Base-by-base conservation (phyloP, 2,888 invertebrate species). In the Girardia tigrina region DNA sequence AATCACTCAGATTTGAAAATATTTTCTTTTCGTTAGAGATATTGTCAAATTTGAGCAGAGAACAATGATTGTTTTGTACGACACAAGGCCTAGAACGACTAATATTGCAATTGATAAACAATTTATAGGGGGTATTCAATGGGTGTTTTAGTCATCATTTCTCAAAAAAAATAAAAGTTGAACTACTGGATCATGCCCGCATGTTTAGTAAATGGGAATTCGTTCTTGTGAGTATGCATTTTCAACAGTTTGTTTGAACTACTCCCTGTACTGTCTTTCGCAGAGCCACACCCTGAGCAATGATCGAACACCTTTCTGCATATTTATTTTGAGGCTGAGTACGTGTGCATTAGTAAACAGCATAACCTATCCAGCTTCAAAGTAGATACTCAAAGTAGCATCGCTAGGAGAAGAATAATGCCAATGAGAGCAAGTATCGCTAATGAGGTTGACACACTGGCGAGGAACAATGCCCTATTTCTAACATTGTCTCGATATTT, bases 231-330 rank as follows among this genome's bases (percentile, higher is more conserved):
- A 20, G n/a, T 56, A n/a, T 56, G 56, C 23, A 12, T 8, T 56
- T n/a, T n/a, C 56, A 56, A 56, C 56, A 56, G 56, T 56, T 56
- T 56, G 56, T 56, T 56, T 56, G 56, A 56, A 56, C n/a, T 56
- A 56, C 56, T 56, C 8, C 56, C 56, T 56, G 56, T 56, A 56
- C 56, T 56, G 56, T 56, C 56, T 56, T 56, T 56, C 56, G 23
- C 56, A 4, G 23, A 12, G 56, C 56, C 56, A 56, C 56, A 56
- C 56, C 56, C 56, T 56, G n/a, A 56, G 23, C 23, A 56, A 56
- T 56, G 56, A 56, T 56, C 56, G 56, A 56, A 56, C 56, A 56
- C 56, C 56, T 56, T 56, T 56, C 56, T 56, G 56, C 56, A 56
- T 56, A 56, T 56, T 56, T 56, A 56, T 56, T 56, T 56, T 8